Evolutionary conservation across 2,888 invertebrate genomes (phyloP).

Genomic region (Synergus japonicus): DNA sequence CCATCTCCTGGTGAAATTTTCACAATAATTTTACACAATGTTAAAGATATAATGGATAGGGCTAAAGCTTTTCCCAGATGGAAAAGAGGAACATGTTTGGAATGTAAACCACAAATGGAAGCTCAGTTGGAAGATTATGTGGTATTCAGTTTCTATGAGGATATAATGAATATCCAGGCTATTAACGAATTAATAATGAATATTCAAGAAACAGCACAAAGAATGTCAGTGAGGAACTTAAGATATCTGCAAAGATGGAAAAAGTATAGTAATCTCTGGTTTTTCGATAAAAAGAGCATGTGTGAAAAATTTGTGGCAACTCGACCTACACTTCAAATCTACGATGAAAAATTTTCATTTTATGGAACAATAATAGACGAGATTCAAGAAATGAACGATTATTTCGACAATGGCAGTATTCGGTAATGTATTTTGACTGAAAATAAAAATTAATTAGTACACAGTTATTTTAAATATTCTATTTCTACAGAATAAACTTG

Average conservation of each 20-base stretch:
- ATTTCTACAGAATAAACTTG: conserved; percentile 81
- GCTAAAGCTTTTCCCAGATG: conserved; percentile 89
- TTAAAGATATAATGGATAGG: conserved; percentile 88
- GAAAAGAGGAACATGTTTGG: conserved; percentile 90
- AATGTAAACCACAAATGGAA: conserved; percentile 83
- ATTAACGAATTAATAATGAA: conserved; percentile 84
- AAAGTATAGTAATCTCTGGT: conserved; percentile 87
- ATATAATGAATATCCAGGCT: conserved; percentile 82
- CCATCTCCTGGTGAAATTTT: conserved; percentile 89
- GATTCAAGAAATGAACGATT: conserved; percentile 80
- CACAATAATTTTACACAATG: conserved; percentile 85
- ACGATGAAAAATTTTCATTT: conserved; percentile 91
- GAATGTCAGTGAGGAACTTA: conserved; percentile 83
- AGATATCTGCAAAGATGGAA: conserved; percentile 85
- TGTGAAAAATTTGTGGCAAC: conserved; percentile 89
- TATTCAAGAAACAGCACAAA: conserved; percentile 84
- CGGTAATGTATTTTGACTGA: conserved; percentile 71
- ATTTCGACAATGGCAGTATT: conserved; percentile 84
- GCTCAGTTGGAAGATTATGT: conserved; percentile 81
- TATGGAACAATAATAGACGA: conserved; percentile 88
- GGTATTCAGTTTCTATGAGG: conserved; percentile 88
- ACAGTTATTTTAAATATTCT: neutral
- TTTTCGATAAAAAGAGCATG: conserved; percentile 84
- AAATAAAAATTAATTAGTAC: neutral
- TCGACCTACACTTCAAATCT: conserved; percentile 82